phyloP scores from a whole-genome alignment of 2,888 invertebrate genomes.

The Thecophora atra region DNA sequence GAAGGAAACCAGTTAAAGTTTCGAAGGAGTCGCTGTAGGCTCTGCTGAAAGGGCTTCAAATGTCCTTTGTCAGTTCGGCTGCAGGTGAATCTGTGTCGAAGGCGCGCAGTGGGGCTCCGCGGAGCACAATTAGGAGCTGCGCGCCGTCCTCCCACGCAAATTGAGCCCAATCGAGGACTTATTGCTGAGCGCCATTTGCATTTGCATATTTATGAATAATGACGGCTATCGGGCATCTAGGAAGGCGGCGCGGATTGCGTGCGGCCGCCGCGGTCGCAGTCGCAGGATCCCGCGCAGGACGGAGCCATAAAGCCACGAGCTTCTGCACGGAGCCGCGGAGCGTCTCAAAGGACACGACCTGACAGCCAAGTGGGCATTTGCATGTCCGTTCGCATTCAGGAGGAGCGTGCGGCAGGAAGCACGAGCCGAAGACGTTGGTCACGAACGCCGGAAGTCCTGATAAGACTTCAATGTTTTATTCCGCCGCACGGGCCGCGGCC shows the following conservation, averaged over 20 bases:
- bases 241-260: conserved; percentile 4
- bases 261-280: neutral
- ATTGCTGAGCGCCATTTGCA: conserved; percentile 56
- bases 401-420: conserved; percentile 29
- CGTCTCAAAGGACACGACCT: conserved; percentile 40
- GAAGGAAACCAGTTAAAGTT: too few species aligned
- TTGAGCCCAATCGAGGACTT: conserved; percentile 61
- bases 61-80: neutral
- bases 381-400: conserved; percentile 31
- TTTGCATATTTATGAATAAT: conserved; percentile 66
- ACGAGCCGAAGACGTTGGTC: conserved; percentile 62
- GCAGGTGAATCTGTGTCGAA: neutral
- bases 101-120: neutral
- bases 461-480: conserved; percentile 65
- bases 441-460: conserved; percentile 67
- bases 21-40: neutral
- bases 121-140: neutral
- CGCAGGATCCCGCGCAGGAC: conserved; percentile 29
- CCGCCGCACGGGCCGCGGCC: conserved; percentile 61
- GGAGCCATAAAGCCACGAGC: conserved; percentile 34
- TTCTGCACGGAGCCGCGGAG: conserved; percentile 40
- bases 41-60: neutral
- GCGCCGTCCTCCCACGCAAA: conserved; percentile 36
- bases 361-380: conserved; percentile 39
- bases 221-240: conserved; percentile 34